Evolutionary conservation across 2,797 vertebrate species (phyloP), one percentile per base, ranked within the genome.

Genomic region (Nyctalus aviator): DNA sequence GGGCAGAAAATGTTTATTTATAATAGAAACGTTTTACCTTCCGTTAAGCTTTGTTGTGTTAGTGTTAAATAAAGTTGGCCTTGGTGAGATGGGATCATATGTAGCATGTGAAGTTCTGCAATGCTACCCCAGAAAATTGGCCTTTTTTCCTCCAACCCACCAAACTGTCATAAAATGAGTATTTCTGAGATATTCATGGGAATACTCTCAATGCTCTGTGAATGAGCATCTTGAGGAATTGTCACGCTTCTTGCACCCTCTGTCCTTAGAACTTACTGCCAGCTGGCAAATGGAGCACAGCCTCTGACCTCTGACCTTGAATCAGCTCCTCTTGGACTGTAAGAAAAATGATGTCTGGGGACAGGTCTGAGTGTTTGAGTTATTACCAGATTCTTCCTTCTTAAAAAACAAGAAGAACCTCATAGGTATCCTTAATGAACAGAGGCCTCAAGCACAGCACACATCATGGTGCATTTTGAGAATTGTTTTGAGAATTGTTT

Each of bases 281-380:
- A 96, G 96, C 96, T 95, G 96, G 96, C 95, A 93, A 95, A 93
- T 91, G 96, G 93, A 84, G 77, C 88, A 76, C 88, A 97, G 95
- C 77, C 79, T 76, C 1, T 96, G 94, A 95, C 95, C 95, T 94
- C 82, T 97, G 96, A 94, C 95, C 94, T 90, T 91, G 93, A 95
- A 93, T 90, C 94, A 66, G 46, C 83, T 95, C 93, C 69, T 96
- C 90, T 92, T 95, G 86, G 95, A 96, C 90, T 93, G 84, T 93
- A 95, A 96, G 95, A 95, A 96, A 97, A 96, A 97, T 94, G 95
- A 96, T 95, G 93, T 95, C 94, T 93, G 59, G 92, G 90, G 84
- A 96, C 55, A 94, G 78, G 95, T 94, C 93, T 92, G 94, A 90
- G 96, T 85, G 94, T 93, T 94, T 96, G 96, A 97, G 92, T 97